phyloP scores from a whole-genome alignment of 1,140 invertebrate genomes.

The Telenomus remus region DNA sequence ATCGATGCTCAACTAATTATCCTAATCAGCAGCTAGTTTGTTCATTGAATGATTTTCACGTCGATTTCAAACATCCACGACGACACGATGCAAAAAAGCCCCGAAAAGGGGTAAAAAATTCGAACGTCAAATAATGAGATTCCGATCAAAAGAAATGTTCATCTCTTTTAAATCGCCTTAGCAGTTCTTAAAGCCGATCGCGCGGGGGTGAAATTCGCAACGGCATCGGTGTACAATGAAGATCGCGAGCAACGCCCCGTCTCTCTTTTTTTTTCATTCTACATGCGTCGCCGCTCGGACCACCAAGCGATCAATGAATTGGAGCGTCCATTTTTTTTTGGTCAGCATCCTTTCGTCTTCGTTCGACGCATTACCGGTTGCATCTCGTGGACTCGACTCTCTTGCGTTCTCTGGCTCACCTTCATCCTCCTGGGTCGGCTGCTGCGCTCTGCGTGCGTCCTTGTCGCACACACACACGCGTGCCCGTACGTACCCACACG shows the following conservation, averaged over 20 bases:
- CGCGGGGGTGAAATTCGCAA: slow-evolving; percentile 1
- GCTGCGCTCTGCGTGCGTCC: slow-evolving; percentile 53
- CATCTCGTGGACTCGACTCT: slow-evolving; percentile 56
- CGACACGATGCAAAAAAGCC: no score
- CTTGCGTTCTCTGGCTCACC: slow-evolving; percentile 61
- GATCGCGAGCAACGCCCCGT: slow-evolving; percentile 69
- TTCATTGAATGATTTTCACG: no score
- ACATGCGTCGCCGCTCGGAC: slow-evolving; percentile 70
- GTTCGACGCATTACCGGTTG: slow-evolving; percentile 59
- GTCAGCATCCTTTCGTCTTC: slow-evolving; percentile 68
- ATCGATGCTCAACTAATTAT: no score
- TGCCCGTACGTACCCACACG: slow-evolving; percentile 50
- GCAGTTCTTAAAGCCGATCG: neutral
- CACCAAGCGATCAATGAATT: slow-evolving; percentile 75
- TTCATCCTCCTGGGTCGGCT: slow-evolving; percentile 59
- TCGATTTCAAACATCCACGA: no score
- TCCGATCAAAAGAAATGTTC: neutral
- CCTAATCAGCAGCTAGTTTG: no score
- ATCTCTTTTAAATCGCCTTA: neutral
- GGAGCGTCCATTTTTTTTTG: slow-evolving; percentile 74
- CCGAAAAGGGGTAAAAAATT: no score
- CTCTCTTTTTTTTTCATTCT: slow-evolving; percentile 71
- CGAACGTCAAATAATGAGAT: slow-evolving; percentile 2
- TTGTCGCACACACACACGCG: slow-evolving; percentile 43
- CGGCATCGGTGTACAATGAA: slow-evolving; percentile 60